phyloP scores from a whole-genome alignment of 2,113 vertebrate genomes.

The Coryphaenoides rupestris region DNA sequence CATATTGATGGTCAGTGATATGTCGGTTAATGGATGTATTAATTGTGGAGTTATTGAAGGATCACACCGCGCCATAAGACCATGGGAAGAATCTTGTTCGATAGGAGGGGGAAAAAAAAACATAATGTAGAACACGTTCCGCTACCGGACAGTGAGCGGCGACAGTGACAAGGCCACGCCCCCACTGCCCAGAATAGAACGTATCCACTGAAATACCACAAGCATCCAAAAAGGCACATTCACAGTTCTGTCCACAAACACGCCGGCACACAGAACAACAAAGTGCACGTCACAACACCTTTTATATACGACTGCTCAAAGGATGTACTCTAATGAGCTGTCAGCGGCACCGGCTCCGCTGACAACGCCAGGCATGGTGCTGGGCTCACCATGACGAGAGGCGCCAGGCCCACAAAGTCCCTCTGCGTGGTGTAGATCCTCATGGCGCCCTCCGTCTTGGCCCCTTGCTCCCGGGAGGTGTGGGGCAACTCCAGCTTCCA shows the following conservation, averaged over 20 bases:
- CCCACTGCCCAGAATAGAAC: slow-evolving; percentile 56
- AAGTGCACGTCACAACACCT: no score
- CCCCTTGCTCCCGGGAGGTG: slow-evolving; percentile 43
- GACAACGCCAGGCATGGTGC: background rate
- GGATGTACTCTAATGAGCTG: slow-evolving; percentile 19
- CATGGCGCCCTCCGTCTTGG: slow-evolving; percentile 79
- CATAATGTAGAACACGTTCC: no score
- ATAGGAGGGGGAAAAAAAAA: no score
- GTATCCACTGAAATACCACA: slow-evolving; percentile 50
- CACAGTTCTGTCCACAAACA: slow-evolving; percentile 19
- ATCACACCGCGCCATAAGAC: no score
- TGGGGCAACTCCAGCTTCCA: slow-evolving; percentile 89
- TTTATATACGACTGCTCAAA: no score
- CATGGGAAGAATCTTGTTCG: no score
- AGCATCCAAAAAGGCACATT: slow-evolving; percentile 18
- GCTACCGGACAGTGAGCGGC: slow-evolving; percentile 44
- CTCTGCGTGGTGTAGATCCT: slow-evolving; percentile 85
- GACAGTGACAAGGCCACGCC: slow-evolving; percentile 56
- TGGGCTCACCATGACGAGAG: slow-evolving; percentile 86
- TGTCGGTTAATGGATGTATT: no score
- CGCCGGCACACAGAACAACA: no score
- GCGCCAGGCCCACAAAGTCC: slow-evolving; percentile 82
- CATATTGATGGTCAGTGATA: no score
- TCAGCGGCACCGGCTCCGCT: no score
- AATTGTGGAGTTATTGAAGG: no score